These are phyloP conservation scores for Cryptus armator DNA, from an alignment of 2,888 invertebrate species.

Conservation along the genomic window DNA sequence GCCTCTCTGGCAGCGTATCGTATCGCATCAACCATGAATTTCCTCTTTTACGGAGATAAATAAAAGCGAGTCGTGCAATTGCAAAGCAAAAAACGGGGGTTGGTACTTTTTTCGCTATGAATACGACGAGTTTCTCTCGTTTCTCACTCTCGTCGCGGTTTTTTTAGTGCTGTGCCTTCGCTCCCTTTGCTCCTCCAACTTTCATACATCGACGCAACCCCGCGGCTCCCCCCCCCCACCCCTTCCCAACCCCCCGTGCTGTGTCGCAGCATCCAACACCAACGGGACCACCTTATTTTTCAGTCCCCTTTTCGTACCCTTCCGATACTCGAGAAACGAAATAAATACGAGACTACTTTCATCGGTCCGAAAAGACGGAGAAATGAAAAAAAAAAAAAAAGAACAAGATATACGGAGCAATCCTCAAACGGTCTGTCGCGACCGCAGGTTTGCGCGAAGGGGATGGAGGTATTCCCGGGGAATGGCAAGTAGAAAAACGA, in stretches of 20 bases:
- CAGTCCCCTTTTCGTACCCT: slow-evolving; percentile 19
- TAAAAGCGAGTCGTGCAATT: slow-evolving; percentile 75
- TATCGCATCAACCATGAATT: slow-evolving; percentile 53
- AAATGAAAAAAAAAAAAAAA: background rate
- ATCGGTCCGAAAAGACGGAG: slow-evolving; percentile 36
- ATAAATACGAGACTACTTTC: slow-evolving; percentile 80
- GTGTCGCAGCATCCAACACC: slow-evolving; percentile 24
- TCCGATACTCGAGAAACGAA: slow-evolving; percentile 72
- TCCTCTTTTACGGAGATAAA: slow-evolving; percentile 77
- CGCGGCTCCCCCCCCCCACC: slow-evolving; percentile 45
- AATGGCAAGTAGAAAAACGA: slow-evolving; percentile 47
- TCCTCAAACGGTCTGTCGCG: slow-evolving; percentile 79
- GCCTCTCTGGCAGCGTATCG: slow-evolving; percentile 46
- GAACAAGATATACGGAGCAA: slow-evolving; percentile 75
- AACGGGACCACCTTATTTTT: slow-evolving; percentile 17
- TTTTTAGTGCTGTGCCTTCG: slow-evolving; percentile 22
- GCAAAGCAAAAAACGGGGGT: slow-evolving; percentile 70
- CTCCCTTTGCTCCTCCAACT: slow-evolving; percentile 42
- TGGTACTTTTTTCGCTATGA: slow-evolving; percentile 23
- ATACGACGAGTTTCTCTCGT: slow-evolving; percentile 33
- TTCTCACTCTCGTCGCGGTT: slow-evolving; percentile 41
- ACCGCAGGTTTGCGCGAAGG: slow-evolving; percentile 57
- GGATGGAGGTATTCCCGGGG: slow-evolving; percentile 20
- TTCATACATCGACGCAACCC: slow-evolving; percentile 15
- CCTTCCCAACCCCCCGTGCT: slow-evolving; percentile 16